Evolutionary conservation across 2,888 invertebrate genomes (phyloP).

Genomic region (Agrenia bidenticulata): DNA sequence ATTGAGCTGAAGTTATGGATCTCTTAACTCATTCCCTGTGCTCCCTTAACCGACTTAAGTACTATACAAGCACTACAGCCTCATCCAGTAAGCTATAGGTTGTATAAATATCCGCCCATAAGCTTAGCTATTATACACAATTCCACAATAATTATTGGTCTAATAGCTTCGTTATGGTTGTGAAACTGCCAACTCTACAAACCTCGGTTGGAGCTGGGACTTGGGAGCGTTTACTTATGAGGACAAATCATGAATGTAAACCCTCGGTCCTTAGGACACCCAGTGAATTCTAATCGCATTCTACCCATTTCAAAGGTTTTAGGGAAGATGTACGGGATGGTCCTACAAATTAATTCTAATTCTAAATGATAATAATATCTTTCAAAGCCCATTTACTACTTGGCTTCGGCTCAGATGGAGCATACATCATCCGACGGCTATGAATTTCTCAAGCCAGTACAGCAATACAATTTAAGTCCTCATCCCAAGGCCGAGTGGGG

Average conservation of each 20-base stretch:
- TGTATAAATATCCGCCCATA: neutral
- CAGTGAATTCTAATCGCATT: constrained; percentile 8
- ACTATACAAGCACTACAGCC: neutral
- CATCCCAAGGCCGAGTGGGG: no score
- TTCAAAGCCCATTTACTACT: no score
- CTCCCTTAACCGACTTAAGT: neutral
- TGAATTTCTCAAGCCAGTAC: no score
- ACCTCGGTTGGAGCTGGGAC: neutral
- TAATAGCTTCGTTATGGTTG: constrained; percentile 11
- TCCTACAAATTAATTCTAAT: no score
- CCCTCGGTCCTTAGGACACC: neutral
- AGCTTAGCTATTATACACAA: constrained; percentile 7
- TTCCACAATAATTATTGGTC: constrained; percentile 12
- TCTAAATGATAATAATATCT: no score
- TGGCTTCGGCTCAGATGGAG: no score
- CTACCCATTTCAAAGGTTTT: neutral
- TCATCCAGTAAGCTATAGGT: no score
- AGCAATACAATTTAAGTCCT: no score
- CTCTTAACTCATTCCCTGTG: constrained; percentile 4
- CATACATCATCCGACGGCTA: no score
- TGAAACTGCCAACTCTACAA: constrained; percentile 7
- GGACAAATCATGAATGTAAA: neutral
- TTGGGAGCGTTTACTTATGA: no score
- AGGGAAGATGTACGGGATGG: no score
- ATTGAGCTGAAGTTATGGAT: constrained; percentile 6